Evolutionary conservation across 2,797 vertebrate genomes (phyloP), one percentile per base, ranked within the genome.

Genomic region (Avahi laniger): DNA sequence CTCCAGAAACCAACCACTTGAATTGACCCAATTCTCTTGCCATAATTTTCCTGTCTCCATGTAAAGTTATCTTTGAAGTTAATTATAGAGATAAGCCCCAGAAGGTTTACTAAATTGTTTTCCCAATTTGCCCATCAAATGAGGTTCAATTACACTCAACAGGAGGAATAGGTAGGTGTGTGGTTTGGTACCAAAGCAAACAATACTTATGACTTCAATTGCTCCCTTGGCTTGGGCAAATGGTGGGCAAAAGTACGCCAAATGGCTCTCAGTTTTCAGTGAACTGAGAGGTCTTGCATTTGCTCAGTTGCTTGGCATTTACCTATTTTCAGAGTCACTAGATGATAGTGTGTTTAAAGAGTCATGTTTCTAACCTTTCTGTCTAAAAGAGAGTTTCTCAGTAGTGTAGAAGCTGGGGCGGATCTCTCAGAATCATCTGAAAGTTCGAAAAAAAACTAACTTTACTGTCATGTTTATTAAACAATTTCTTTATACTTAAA

Each of bases 31-130:
- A 63, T 92, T 97, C 46, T 91, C 78, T 95, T 93, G 50, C 46
- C 70, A 79, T 97, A 89, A 88, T 96, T 87, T 95, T 96, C 50
- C 63, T 96, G 91, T 85, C 83, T 96, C n/a, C 70, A 38, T 46
- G 69, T 93, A 41, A 91, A 94, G 33, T 95, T 88, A 61, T 69
- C 81, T 81, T 96, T 91, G 79, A 94, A 97, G 93, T 96, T 93
- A 97, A 95, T 83, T 94, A 73, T 65, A 86, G 33, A 87, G 35
- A 95, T 81, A 59, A 83, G 72, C 52, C 82, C 73, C 89, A 41
- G 52, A 89, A 94, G 89, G 59, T 22, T 89, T 69, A 61, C 22
- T 76, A 69, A 96, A 50, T 41, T 89, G 33, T 89, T 89, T 87
- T 35, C 33, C 17, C 57, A 92, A 67, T 96, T 87, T 96, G 43